Evolutionary conservation across 30 jellyfish, hydroid and myxozoan genomes (phyloP).

Genomic region (Pseudorhiza aurosa): DNA sequence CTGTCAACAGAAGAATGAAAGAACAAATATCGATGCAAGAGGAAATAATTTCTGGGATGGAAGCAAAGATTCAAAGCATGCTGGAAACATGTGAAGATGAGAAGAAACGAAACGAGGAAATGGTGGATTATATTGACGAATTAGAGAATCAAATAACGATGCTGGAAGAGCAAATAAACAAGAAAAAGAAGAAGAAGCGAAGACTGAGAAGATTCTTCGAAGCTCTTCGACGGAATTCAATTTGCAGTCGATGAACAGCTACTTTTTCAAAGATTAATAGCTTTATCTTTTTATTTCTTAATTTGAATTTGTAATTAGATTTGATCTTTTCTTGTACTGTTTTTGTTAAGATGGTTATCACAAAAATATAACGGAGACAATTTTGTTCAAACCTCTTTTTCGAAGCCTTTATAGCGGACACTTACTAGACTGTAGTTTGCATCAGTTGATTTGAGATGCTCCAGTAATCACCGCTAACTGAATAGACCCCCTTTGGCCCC

Average conservation of each 20-base stretch:
- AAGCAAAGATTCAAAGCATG: neutral
- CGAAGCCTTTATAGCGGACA: no score
- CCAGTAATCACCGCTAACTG: no score
- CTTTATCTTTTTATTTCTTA: no score
- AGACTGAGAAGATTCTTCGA: neutral
- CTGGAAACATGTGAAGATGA: neutral
- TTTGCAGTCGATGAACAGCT: neutral
- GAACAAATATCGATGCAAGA: neutral
- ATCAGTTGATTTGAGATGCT: no score
- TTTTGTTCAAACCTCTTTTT: no score
- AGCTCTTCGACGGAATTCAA: neutral
- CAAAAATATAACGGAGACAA: no score
- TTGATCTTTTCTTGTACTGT: no score
- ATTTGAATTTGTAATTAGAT: no score
- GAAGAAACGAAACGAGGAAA: neutral
- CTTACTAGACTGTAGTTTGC: no score
- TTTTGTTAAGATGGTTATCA: no score
- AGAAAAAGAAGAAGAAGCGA: neutral
- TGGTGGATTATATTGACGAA: neutral
- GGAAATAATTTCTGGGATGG: neutral
- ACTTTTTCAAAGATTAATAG: no score
- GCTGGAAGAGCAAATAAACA: neutral
- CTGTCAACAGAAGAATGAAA: neutral
- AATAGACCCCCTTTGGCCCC: no score
- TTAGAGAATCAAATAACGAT: neutral